These are phyloP conservation scores for Orchestes rusci DNA, from an alignment of 2,888 invertebrate species.

Conservation along the genomic window DNA sequence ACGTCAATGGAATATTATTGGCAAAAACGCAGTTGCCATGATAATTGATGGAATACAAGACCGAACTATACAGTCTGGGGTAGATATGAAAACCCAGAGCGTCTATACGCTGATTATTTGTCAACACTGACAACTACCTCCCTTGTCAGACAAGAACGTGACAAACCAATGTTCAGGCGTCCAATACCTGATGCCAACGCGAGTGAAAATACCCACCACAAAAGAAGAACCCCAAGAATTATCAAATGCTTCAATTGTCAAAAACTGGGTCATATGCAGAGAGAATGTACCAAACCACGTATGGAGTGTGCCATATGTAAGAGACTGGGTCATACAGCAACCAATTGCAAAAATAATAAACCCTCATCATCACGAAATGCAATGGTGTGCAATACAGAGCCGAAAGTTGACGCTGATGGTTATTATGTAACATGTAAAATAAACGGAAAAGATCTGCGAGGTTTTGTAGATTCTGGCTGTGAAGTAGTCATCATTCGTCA, in stretches of 20 bases:
- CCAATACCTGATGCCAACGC: background rate
- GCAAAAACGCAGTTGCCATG: too few relatives aligned
- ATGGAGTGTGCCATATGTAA: constrained; percentile 4
- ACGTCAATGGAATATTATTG: too few relatives aligned
- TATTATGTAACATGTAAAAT: constrained; percentile 2
- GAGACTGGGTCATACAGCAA: constrained; percentile 1
- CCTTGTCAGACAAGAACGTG: background rate
- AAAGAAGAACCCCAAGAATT: background rate
- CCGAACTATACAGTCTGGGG: constrained; percentile 10
- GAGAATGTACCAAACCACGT: constrained; percentile 5
- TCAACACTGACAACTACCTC: background rate
- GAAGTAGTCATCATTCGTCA: constrained; percentile 7
- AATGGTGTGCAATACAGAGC: too few relatives aligned
- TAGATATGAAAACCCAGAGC: too few relatives aligned
- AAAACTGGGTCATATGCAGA: constrained; percentile 2
- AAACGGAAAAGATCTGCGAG: constrained; percentile 3
- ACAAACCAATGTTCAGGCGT: background rate
- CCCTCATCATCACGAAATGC: constrained; percentile 3
- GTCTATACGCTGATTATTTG: too few relatives aligned
- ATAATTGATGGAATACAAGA: too few relatives aligned
- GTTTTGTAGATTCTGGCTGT: constrained; percentile 7
- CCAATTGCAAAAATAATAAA: constrained; percentile 1
- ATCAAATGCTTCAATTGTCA: constrained; percentile 6
- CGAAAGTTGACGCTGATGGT: background rate
- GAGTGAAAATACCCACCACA: background rate